phyloP scores from a whole-genome alignment of 2,888 invertebrate species.

The Candidula unifasciata region DNA sequence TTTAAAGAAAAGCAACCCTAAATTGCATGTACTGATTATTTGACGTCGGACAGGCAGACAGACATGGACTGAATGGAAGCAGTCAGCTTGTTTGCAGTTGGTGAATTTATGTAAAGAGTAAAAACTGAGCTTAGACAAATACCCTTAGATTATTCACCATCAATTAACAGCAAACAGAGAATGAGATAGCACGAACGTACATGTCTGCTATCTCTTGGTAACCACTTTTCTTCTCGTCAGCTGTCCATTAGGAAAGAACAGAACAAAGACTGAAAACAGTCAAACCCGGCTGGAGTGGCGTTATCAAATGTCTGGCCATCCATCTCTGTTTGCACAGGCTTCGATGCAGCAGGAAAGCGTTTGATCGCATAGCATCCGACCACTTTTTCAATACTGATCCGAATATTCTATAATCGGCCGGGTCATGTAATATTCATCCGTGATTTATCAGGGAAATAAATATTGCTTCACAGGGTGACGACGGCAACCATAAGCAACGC shows the following conservation, averaged over 20 bases:
- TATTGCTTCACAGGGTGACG: too few species aligned
- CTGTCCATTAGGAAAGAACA: neutral
- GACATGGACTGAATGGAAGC: too few species aligned
- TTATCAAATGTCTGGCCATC: constrained; percentile 12
- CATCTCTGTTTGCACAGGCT: constrained; percentile 7
- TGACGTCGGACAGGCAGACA: too few species aligned
- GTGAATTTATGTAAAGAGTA: too few species aligned
- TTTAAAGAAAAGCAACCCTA: too few species aligned
- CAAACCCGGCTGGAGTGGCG: neutral
- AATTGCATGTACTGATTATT: too few species aligned
- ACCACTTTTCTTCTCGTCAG: neutral
- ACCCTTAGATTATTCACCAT: too few species aligned
- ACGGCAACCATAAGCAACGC: too few species aligned
- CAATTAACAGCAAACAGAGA: too few species aligned
- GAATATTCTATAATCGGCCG: neutral
- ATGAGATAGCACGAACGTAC: neutral
- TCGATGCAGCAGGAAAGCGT: neutral
- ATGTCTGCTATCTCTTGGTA: neutral
- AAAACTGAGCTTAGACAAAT: too few species aligned
- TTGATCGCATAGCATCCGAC: neutral
- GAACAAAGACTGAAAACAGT: neutral
- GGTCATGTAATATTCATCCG: neutral
- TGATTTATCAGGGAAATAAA: too few species aligned
- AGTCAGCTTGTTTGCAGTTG: too few species aligned
- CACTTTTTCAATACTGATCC: neutral